These are phyloP conservation scores for Bergia sp. DNA, from an alignment of 92 coral and sea anemone species.

Conservation along the genomic window DNA sequence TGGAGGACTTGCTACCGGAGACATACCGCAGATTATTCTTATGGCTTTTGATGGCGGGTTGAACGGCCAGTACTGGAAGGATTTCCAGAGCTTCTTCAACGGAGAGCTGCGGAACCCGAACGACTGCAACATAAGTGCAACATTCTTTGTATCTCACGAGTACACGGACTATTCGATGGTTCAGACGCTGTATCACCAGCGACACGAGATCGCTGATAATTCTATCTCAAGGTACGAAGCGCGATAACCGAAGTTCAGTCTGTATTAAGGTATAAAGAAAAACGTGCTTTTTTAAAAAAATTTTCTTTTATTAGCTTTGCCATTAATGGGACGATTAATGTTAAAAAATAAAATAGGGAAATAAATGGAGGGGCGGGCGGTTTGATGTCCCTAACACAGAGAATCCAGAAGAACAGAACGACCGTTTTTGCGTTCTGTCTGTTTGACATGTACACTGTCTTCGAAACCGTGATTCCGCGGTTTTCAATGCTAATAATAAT, in stretches of 20 bases:
- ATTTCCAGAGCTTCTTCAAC: conserved; percentile 60
- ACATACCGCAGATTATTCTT: conserved; percentile 69
- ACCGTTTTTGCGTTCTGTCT: too few relatives aligned
- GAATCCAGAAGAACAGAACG: too few relatives aligned
- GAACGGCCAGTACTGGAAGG: conserved; percentile 37
- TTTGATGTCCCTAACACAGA: too few relatives aligned
- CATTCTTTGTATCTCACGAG: conserved; percentile 78
- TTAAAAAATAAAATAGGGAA: too few relatives aligned
- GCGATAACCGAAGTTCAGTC: background rate
- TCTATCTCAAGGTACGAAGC: conserved; percentile 49
- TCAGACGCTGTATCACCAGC: conserved; percentile 61
- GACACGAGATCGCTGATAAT: conserved; percentile 74
- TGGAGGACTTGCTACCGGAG: conserved; percentile 54
- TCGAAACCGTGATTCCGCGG: too few relatives aligned
- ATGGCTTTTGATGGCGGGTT: conserved; percentile 65
- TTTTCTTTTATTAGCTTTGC: too few relatives aligned
- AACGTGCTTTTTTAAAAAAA: too few relatives aligned
- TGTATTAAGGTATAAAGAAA: too few relatives aligned
- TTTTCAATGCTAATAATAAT: too few relatives aligned
- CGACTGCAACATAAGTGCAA: conserved; percentile 68
- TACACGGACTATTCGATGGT: conserved; percentile 66
- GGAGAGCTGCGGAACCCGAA: conserved; percentile 69
- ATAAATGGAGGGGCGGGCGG: too few relatives aligned
- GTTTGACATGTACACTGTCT: too few relatives aligned
- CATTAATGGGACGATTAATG: too few relatives aligned